These are phyloP conservation scores for Magallana gigas DNA, from an alignment of 1,140 invertebrate genomes.

Conservation along the genomic window DNA sequence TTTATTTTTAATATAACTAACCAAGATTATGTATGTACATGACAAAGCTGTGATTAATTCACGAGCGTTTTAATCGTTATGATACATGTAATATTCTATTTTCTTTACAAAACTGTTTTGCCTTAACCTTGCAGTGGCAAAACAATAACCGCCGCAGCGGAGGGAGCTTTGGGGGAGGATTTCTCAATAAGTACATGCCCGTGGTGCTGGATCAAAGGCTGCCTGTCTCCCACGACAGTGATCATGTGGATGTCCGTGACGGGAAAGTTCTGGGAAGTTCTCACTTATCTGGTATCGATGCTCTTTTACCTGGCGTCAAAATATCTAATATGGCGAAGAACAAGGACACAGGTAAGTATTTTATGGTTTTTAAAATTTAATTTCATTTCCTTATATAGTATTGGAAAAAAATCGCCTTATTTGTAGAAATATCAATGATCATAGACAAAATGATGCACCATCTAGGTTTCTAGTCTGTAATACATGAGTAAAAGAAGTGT, in stretches of 20 bases:
- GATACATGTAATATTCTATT: too few species aligned
- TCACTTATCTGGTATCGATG: conserved; percentile 47
- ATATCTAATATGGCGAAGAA: background rate
- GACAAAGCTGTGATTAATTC: too few species aligned
- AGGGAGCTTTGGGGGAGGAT: conserved; percentile 50
- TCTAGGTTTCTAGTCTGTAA: too few species aligned
- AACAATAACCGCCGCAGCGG: conserved; percentile 30
- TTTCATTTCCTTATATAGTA: too few species aligned
- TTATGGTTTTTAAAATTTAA: background rate
- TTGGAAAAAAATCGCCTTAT: too few species aligned
- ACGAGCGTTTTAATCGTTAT: too few species aligned
- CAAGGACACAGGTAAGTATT: background rate
- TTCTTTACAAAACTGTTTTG: too few species aligned
- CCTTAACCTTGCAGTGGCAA: conserved; percentile 36
- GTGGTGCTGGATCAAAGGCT: conserved; percentile 62
- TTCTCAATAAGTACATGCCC: conserved; percentile 51
- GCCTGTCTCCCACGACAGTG: background rate
- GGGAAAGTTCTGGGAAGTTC: conserved; percentile 58
- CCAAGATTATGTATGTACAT: too few species aligned
- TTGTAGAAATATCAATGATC: too few species aligned
- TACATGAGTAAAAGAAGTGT: too few species aligned
- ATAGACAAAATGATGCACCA: too few species aligned
- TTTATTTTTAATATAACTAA: too few species aligned
- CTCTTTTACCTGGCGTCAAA: conserved; percentile 46
- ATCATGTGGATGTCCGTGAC: conserved; percentile 53